Evolutionary conservation across 2,888 invertebrate species (phyloP).

Genomic region (Harpalus rubripes): DNA sequence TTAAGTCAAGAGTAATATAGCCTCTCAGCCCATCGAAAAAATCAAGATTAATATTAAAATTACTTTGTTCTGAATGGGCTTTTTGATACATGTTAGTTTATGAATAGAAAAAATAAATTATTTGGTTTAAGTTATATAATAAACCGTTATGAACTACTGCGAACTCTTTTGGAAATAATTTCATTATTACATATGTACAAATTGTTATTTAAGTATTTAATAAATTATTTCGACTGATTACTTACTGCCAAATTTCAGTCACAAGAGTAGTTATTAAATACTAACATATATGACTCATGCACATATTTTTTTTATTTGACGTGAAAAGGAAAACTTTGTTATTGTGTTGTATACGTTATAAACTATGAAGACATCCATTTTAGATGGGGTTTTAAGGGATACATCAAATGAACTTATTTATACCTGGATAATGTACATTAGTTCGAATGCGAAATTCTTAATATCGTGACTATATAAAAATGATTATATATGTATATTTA

Average conservation of each 20-base stretch:
- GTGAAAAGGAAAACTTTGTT: conserved; percentile 61
- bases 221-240: conserved; percentile 58
- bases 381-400: conserved; percentile 57
- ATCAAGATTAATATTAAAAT: conserved; percentile 27
- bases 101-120: conserved; percentile 63
- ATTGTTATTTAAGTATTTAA: conserved; percentile 58
- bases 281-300: conserved; percentile 61
- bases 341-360: conserved; percentile 61
- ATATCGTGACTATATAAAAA: conserved; percentile 59
- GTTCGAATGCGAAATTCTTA: conserved; percentile 57
- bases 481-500: conserved; percentile 48
- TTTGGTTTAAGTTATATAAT: conserved; percentile 57
- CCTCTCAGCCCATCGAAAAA: conserved; percentile 48
- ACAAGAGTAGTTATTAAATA: conserved; percentile 62
- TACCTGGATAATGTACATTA: conserved; percentile 61
- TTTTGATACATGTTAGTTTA: conserved; percentile 45
- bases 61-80: conserved; percentile 50
- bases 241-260: conserved; percentile 61
- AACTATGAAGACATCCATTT: conserved; percentile 63
- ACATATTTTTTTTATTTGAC: conserved; percentile 58
- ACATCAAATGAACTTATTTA: conserved; percentile 56
- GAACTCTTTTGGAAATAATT: conserved; percentile 56
- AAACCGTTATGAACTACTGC: conserved; percentile 56
- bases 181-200: conserved; percentile 62
- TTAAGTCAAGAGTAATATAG: conserved; percentile 42